phyloP scores from a whole-genome alignment of 2,113 vertebrate species.

The Heterotis niloticus region DNA sequence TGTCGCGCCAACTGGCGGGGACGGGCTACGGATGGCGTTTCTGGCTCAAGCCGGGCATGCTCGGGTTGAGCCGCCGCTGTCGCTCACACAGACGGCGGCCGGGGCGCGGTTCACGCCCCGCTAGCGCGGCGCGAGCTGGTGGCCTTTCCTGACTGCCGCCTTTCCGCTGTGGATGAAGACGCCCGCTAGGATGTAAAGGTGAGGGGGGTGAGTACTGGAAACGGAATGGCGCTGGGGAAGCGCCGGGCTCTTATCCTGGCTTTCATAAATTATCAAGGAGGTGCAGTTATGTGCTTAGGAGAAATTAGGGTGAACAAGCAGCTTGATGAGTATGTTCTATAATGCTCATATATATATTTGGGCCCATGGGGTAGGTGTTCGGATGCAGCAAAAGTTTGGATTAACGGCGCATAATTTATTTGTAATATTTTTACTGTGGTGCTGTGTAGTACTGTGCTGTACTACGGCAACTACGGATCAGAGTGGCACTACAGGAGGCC shows the following conservation, averaged over 20 bases:
- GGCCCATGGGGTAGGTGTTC: no score
- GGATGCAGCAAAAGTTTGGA: no score
- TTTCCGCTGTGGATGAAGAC: conserved; percentile 33
- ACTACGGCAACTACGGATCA: no score
- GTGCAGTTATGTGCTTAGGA: conserved; percentile 69
- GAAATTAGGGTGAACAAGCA: conserved; percentile 63
- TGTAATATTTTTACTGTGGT: no score
- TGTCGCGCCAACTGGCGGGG: conserved; percentile 7
- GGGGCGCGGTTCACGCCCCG: conserved; percentile 7
- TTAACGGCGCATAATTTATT: no score
- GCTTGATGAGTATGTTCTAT: neutral
- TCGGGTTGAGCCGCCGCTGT: neutral
- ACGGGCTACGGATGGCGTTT: neutral
- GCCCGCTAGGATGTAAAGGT: conserved; percentile 18
- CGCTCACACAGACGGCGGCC: conserved; percentile 22
- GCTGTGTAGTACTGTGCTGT: no score
- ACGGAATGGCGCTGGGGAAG: conserved; percentile 44
- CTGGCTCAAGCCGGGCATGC: conserved; percentile 20
- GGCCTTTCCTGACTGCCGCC: no score
- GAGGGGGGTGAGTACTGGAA: conserved; percentile 57
- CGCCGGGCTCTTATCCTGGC: conserved; percentile 54
- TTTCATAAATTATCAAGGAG: conserved; percentile 67
- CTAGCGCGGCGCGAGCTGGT: conserved; percentile 15
- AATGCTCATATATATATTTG: conserved; percentile 51
- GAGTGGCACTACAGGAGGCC: no score